Conservation (phyloP, 2,888 invertebrate species). For the Phrixothrix hirtus region DNA sequence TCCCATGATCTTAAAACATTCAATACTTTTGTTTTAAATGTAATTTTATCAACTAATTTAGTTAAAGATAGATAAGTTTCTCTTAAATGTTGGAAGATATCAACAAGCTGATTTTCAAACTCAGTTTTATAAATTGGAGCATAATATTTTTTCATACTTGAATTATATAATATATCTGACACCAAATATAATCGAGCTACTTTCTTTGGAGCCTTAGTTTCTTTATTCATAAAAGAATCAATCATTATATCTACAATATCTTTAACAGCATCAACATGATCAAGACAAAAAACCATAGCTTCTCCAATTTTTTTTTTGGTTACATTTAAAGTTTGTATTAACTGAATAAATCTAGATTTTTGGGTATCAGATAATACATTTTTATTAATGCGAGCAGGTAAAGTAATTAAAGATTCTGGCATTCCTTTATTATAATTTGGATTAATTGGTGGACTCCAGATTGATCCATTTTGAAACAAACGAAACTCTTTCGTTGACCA, state of each 20-base stretch:
- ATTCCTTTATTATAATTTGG: conserved; percentile 93
- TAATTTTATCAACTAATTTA: conserved; percentile 82
- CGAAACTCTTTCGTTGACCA: conserved; percentile 90
- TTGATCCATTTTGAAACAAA: conserved; percentile 93
- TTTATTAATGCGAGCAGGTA: conserved; percentile 61
- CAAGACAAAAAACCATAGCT: conserved; percentile 97
- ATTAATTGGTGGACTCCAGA: conserved; percentile 93
- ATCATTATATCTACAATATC: conserved; percentile 89
- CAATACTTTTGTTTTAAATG: conserved; percentile 84
- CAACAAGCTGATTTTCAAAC: conserved; percentile 75
- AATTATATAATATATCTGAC: conserved; percentile 95
- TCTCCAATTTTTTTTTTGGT: conserved; percentile 79
- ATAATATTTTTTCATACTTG: conserved; percentile 82
- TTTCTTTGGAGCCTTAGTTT: conserved; percentile 76
- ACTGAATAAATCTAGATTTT: conserved; percentile 83
- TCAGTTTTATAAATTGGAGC: conserved; percentile 84
- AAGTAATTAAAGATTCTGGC: conserved; percentile 85
- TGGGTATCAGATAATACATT: conserved; percentile 75
- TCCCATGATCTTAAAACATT: conserved; percentile 93
- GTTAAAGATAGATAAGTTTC: conserved; percentile 70
- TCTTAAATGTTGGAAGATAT: conserved; percentile 74
- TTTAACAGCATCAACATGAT: conserved; percentile 91
- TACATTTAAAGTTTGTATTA: conserved; percentile 80
- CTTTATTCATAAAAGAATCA: conserved; percentile 76
- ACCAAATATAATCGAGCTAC: conserved; percentile 91